Evolutionary conservation across 2,113 vertebrate species (phyloP).

Genomic region (Melanocharis versteri): DNA sequence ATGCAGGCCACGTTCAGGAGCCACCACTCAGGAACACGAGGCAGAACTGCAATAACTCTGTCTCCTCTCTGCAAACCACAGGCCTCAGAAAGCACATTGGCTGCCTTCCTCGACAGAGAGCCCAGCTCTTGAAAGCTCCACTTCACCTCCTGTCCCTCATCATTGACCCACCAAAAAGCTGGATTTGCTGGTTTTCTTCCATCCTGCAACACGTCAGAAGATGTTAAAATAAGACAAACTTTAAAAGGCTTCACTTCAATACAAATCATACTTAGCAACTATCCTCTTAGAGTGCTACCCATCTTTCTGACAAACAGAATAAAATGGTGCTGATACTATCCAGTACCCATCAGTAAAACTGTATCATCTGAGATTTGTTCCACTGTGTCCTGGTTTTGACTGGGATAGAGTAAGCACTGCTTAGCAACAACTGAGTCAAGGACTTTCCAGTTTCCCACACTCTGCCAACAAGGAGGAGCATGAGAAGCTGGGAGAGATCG

Average conservation of each 20-base stretch:
- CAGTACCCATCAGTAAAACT: not conserved
- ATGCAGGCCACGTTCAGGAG: conserved; percentile 65
- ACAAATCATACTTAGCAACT: not conserved
- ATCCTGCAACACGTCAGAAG: not conserved
- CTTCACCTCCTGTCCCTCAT: conserved; percentile 54
- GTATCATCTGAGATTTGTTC: not conserved
- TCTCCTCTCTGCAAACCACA: conserved; percentile 67
- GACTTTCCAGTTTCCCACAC: not conserved
- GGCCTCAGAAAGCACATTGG: conserved; percentile 43
- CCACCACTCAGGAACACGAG: conserved; percentile 72
- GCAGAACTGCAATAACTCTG: conserved; percentile 57
- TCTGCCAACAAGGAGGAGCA: not conserved
- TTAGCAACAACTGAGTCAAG: not conserved
- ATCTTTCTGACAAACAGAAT: not conserved
- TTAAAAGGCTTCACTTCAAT: not conserved
- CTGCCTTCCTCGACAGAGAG: conserved; percentile 61
- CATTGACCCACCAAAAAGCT: conserved; percentile 73
- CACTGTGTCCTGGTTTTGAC: accelerated
- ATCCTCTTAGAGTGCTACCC: accelerated
- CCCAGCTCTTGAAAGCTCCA: conserved; percentile 73
- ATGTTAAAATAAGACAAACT: not conserved
- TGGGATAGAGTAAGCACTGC: not conserved
- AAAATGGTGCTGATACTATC: not conserved
- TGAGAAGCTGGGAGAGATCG: not conserved
- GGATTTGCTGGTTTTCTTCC: conserved; percentile 35